Evolutionary conservation across 2,113 vertebrate species (phyloP).

Genomic region (Stegastes partitus): DNA sequence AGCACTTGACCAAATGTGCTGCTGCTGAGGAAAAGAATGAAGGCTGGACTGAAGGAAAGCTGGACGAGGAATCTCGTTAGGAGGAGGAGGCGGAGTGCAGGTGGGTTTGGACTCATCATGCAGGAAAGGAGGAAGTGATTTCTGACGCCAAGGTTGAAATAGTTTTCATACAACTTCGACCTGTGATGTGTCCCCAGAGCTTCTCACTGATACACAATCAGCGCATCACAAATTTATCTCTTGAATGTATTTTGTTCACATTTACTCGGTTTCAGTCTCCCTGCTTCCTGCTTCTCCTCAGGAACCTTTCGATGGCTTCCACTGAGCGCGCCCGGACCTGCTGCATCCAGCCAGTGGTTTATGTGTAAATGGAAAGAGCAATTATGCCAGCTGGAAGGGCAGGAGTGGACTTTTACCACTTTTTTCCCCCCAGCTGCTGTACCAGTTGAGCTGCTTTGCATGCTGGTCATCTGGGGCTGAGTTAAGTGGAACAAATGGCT

Average conservation of each 20-base stretch:
- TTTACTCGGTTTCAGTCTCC: neutral
- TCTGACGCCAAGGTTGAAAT: slow-evolving; percentile 3
- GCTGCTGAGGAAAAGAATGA: slow-evolving; percentile 37
- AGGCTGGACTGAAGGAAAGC: slow-evolving; percentile 9
- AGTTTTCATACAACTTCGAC: slow-evolving; percentile 10
- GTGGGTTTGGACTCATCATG: slow-evolving; percentile 3
- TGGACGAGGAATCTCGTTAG: slow-evolving; percentile 31
- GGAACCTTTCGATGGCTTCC: neutral
- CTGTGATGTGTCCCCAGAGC: neutral
- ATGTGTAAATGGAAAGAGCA: slow-evolving; percentile 17
- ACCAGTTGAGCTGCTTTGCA: neutral
- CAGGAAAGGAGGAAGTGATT: neutral
- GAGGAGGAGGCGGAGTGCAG: slow-evolving; percentile 16
- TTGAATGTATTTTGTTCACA: neutral
- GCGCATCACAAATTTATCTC: neutral
- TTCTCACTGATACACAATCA: neutral
- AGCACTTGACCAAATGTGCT: slow-evolving; percentile 56
- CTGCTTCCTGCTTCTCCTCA: neutral
- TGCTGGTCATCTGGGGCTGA: neutral
- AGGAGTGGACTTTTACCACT: neutral
- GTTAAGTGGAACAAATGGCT: neutral
- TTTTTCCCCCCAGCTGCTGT: slow-evolving; percentile 10
- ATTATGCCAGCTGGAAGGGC: neutral
- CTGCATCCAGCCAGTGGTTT: slow-evolving; percentile 6
- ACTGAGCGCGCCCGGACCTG: slow-evolving; percentile 14